phyloP scores from a whole-genome alignment of 1,140 invertebrate species.

The Bombus fervidus region DNA sequence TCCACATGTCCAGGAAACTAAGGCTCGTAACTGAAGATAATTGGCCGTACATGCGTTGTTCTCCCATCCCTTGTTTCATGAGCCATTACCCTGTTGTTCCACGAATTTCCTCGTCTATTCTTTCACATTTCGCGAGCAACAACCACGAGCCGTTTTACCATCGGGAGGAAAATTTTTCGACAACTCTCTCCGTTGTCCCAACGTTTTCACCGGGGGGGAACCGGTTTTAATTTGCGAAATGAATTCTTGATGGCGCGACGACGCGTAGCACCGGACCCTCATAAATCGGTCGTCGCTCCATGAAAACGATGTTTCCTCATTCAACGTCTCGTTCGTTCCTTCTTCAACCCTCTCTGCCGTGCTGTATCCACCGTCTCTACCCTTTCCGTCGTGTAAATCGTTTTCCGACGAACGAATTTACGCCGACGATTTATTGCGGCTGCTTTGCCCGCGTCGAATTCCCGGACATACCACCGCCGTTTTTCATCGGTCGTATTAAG shows the following conservation, averaged over 20 bases:
- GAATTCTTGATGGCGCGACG: conserved; percentile 39
- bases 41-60: conserved; percentile 24
- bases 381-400: not conserved
- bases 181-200: too few species aligned
- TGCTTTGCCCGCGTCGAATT: conserved; percentile 26
- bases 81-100: conserved; percentile 22
- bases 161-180: not conserved
- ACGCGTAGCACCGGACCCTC: conserved; percentile 13
- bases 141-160: not conserved
- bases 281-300: conserved; percentile 25
- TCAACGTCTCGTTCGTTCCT: not conserved
- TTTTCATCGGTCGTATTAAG: conserved; percentile 18
- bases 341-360: too few species aligned
- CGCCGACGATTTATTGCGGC: conserved; percentile 33
- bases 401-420: conserved; percentile 34
- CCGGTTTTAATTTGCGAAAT: conserved; percentile 52
- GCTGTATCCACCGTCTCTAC: not conserved
- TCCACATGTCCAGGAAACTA: not conserved
- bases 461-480: not conserved
- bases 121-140: not conserved
- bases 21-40: conserved; percentile 32
- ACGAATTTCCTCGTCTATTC: conserved; percentile 14
- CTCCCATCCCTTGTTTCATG: not conserved
- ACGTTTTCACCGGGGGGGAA: not conserved
- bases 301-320: conserved; percentile 11